Evolutionary conservation across 1,140 invertebrate species (phyloP).

Genomic region (Hypsibius dujardini): DNA sequence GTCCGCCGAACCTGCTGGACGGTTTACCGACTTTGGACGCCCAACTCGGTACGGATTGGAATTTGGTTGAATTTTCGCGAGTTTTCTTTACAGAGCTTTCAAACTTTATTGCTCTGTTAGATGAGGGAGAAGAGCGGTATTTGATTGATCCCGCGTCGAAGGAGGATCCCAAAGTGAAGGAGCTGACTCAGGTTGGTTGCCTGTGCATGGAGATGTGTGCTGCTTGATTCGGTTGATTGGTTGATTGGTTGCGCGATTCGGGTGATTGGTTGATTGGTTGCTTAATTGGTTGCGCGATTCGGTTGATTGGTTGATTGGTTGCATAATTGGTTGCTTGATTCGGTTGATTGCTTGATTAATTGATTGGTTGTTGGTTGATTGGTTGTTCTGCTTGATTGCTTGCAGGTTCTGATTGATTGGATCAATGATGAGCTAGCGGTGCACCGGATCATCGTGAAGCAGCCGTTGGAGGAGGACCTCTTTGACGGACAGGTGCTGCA

Average conservation of each 20-base stretch:
- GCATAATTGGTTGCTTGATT: no score
- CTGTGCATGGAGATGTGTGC: no score
- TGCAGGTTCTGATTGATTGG: constrained; percentile 77
- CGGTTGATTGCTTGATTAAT: no score
- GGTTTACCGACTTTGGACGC: background rate
- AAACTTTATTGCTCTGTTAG: constrained; percentile 38
- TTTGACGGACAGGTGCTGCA: constrained; percentile 97
- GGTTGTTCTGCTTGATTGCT: constrained; percentile 24
- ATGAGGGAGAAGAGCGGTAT: constrained; percentile 86
- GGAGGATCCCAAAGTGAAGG: constrained; percentile 65
- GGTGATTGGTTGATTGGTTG: no score
- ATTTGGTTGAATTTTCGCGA: background rate
- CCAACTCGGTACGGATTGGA: background rate
- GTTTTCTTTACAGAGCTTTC: background rate
- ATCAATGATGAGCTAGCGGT: constrained; percentile 93
- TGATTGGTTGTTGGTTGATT: constrained; percentile 25
- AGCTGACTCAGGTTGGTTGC: constrained; percentile 45
- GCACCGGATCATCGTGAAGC: constrained; percentile 90
- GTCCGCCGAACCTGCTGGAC: constrained; percentile 8
- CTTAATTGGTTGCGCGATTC: no score
- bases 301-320: no score
- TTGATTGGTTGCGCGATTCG: no score
- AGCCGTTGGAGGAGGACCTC: constrained; percentile 76
- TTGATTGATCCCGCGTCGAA: constrained; percentile 76
- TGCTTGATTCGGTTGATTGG: no score